phyloP scores from a whole-genome alignment of 2,888 invertebrate genomes.

The Lottia scabra region DNA sequence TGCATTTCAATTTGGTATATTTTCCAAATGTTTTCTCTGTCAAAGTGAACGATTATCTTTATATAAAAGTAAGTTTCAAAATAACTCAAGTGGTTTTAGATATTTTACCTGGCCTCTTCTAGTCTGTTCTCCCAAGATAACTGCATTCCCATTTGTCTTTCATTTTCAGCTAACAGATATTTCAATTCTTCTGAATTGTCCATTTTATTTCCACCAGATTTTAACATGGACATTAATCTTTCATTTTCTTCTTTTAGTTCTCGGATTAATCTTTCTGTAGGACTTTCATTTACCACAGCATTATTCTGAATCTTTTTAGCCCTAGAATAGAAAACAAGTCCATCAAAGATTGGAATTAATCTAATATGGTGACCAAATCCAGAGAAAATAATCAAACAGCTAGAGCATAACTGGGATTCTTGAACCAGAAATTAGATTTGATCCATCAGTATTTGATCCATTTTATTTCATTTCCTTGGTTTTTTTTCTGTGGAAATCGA shows the following conservation, averaged over 20 bases:
- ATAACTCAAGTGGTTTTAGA: background rate
- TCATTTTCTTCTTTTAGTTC: slow-evolving; percentile 59
- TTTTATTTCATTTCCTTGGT: too few relatives aligned
- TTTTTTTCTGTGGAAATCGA: too few relatives aligned
- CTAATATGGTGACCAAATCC: too few relatives aligned
- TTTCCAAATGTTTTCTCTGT: too few relatives aligned
- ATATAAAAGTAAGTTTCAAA: too few relatives aligned
- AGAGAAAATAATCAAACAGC: too few relatives aligned
- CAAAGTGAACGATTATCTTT: too few relatives aligned
- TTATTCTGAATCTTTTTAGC: slow-evolving; percentile 58
- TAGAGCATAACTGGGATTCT: too few relatives aligned
- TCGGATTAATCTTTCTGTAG: slow-evolving; percentile 53
- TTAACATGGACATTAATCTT: slow-evolving; percentile 40
- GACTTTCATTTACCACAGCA: slow-evolving; percentile 56
- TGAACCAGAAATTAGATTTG: too few relatives aligned
- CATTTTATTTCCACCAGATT: slow-evolving; percentile 5
- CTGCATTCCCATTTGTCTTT: slow-evolving; percentile 48
- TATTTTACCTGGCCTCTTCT: slow-evolving; percentile 46
- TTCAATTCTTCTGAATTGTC: slow-evolving; percentile 16
- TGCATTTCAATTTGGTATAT: too few relatives aligned
- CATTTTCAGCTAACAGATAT: slow-evolving; percentile 49
- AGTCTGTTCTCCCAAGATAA: slow-evolving; percentile 55
- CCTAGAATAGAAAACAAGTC: slow-evolving; percentile 21
- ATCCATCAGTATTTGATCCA: too few relatives aligned
- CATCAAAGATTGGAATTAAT: too few relatives aligned